These are phyloP conservation scores for Wasmannia auropunctata DNA, from an alignment of 1,140 invertebrate species.

Conservation along the genomic window DNA sequence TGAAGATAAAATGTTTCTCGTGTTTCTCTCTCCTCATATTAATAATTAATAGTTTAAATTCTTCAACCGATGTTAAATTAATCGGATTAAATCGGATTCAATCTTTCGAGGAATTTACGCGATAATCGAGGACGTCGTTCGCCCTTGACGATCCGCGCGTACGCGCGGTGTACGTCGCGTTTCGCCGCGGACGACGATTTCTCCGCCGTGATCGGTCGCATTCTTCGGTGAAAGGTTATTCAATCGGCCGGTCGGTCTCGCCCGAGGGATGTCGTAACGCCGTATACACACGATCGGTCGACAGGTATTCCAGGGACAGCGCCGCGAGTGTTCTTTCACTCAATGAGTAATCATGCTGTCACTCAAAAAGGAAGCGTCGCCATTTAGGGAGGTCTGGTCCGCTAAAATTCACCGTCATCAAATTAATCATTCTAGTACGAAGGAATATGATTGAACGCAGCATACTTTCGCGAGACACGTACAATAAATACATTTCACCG, in stretches of 20 bases:
- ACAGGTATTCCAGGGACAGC: neutral
- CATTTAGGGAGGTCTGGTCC: neutral
- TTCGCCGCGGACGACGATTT: neutral
- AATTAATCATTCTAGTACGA: neutral
- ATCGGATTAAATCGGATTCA: neutral
- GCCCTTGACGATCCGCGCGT: neutral
- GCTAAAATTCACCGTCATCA: neutral
- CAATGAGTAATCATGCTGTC: conserved; percentile 9
- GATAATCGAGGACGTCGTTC: neutral
- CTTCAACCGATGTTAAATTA: neutral
- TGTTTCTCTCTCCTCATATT: neutral
- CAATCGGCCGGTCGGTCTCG: conserved; percentile 1
- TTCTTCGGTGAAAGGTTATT: conserved; percentile 55
- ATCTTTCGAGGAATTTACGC: neutral
- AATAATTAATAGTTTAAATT: neutral
- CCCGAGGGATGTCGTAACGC: conserved; percentile 21
- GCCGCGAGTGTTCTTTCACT: conserved; percentile 31
- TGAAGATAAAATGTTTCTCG: neutral
- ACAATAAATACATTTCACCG: neutral
- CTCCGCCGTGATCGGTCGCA: conserved; percentile 11
- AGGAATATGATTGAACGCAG: neutral
- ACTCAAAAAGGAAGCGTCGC: conserved; percentile 10
- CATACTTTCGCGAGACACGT: neutral
- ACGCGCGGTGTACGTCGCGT: no score
- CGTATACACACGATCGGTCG: conserved; percentile 5